Evolutionary conservation across 1,140 invertebrate species (phyloP), one percentile per base, ranked within the genome.

Genomic region (Anadara kagoshimensis): DNA sequence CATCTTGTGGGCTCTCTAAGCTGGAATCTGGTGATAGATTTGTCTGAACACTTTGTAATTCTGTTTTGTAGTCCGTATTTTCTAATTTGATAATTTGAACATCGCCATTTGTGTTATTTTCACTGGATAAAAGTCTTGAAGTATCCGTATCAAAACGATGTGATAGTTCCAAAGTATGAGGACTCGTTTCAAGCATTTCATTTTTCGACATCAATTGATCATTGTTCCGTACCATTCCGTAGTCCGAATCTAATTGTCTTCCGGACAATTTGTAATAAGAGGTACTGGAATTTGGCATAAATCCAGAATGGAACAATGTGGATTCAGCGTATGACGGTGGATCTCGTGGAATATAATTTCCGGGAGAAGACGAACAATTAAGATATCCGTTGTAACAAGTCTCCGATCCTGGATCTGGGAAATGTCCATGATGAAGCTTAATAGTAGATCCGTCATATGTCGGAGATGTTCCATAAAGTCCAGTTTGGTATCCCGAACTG

Each of bases 281-380:
- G 12, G 74, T 62, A 45, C 69, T 73, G 41, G 78, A 56, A 49
- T 74, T 78, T 20, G 76, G 70, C 44, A 80, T 56, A 61, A 81
- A 84, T 26, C 83, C 83, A 51, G 76, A 69, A 47, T 84, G 80
- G 44, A 80, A 79, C 18, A 84, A 73, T 1, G 72, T 74, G 12
- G 80, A 82, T 68, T 84, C 83, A 0, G 80, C 74, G 57, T 84
- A 84, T 3, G 83, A 74, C 22, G 83, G 83, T 14, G 83, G 83
- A 29, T 84, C 83, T 22, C 81, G 51, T 14, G 81, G 64, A 26
- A 75, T 54, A 53, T 78, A 83, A 44, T 75, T 75, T 72, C 76
- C 73, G 14, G 73, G 59, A 12, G 69, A 64, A 16, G 73, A 63
- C 11, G 69, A 64, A 47, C 75, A 77, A 43, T 65, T 66, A 66